Percentiles rank a stretch among this genome's conserved stretches.
Evolutionary conservation across 1,140 invertebrate species (phyloP).

Genomic region (Rhopalosiphum maidis): DNA sequence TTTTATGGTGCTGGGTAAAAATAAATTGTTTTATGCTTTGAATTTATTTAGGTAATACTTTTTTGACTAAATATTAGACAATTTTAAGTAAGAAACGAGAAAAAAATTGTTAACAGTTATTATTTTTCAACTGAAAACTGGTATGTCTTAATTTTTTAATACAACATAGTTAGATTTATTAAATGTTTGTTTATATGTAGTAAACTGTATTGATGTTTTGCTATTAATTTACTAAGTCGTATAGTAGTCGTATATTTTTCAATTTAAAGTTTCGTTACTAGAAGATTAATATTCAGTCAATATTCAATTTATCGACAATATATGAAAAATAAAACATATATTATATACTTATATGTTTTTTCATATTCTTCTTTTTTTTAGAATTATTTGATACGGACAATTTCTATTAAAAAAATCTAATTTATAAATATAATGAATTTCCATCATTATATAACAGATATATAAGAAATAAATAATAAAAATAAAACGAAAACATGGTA

Average conservation of each 20-base stretch:
- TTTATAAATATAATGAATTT: too few relatives aligned
- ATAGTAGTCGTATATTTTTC: not conserved
- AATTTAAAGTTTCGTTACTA: not conserved
- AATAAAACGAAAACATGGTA: not conserved
- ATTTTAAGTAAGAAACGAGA: not conserved
- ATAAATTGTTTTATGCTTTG: not conserved
- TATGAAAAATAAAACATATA: not conserved
- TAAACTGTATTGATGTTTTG: not conserved
- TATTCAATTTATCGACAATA: not conserved
- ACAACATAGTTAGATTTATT: not conserved
- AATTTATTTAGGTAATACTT: not conserved
- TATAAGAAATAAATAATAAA: too few relatives aligned
- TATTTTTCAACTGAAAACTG: not conserved
- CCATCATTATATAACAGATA: too few relatives aligned
- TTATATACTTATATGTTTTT: too few relatives aligned
- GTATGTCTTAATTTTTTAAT: too few relatives aligned
- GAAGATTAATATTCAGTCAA: not conserved
- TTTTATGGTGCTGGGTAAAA: not conserved
- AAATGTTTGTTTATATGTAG: not conserved
- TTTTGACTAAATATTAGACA: not conserved
- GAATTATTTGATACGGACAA: too few relatives aligned
- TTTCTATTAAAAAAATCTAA: too few relatives aligned
- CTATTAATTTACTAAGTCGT: too few relatives aligned
- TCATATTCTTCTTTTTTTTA: not conserved
- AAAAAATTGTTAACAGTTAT: not conserved